A percentile compares a stretch with the other conserved stretches of the same genome.
These are phyloP conservation scores for Digitonthophagus gazella DNA, from an alignment of 2,888 invertebrate genomes.

Conservation along the genomic window DNA sequence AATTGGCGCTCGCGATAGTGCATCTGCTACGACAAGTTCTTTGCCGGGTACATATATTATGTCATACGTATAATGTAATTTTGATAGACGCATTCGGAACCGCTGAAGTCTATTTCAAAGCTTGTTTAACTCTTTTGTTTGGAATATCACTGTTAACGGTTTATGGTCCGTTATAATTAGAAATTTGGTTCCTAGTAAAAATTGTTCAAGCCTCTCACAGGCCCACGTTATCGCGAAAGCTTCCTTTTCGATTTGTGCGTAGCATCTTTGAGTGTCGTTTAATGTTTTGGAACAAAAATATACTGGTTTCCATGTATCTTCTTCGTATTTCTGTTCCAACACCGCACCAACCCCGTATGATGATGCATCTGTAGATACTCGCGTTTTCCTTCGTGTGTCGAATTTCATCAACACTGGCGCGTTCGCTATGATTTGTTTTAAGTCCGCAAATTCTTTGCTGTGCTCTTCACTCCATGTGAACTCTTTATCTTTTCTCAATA, in stretches of 20 bases:
- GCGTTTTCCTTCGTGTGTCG: background rate
- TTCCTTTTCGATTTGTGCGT: constrained; percentile 4
- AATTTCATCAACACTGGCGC: background rate
- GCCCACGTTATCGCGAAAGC: constrained; percentile 10
- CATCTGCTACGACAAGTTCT: background rate
- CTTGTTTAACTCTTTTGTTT: background rate
- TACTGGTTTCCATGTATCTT: constrained; percentile 1
- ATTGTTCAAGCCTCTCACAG: constrained; percentile 17
- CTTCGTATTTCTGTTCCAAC: background rate
- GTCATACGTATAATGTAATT: background rate
- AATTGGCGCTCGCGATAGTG: background rate
- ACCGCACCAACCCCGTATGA: constrained; percentile 10
- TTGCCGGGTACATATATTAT: constrained; percentile 1
- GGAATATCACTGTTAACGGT: background rate
- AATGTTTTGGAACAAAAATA: constrained; percentile 6
- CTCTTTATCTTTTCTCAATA: constrained; percentile 16
- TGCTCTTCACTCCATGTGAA: constrained; percentile 12
- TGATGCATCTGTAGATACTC: constrained; percentile 6
- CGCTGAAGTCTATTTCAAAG: background rate
- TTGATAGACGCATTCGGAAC: background rate
- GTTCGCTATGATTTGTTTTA: constrained; percentile 2
- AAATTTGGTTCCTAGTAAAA: constrained; percentile 9
- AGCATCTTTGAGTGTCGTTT: background rate
- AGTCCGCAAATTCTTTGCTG: background rate
- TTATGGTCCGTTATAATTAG: constrained; percentile 4